These are phyloP conservation scores for Athetis lepigone DNA, from an alignment of 2,888 invertebrate genomes.

Conservation along the genomic window DNA sequence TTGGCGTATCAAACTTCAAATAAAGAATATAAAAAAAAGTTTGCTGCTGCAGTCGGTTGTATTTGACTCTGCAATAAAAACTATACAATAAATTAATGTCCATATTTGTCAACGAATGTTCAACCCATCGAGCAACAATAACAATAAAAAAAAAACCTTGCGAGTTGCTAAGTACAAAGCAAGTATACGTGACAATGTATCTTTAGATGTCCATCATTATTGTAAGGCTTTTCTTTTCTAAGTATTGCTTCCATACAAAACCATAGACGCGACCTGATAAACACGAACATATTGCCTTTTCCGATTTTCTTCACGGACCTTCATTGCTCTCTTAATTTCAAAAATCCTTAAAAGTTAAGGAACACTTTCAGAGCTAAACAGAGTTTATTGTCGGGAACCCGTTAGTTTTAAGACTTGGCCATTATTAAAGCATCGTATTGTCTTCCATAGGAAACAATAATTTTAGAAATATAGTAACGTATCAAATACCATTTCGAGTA, in stretches of 20 bases:
- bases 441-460: conserved; percentile 55
- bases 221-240: conserved; percentile 25
- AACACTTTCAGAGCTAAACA: conserved; percentile 8
- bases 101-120: neutral
- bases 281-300: conserved; percentile 17
- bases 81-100: neutral
- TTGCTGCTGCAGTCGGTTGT: too few species aligned
- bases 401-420: conserved; percentile 46
- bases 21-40: too few species aligned
- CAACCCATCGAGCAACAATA: neutral
- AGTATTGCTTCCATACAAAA: conserved; percentile 24
- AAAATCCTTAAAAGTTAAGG: conserved; percentile 36
- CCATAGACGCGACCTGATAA: conserved; percentile 17
- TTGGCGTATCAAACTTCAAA: too few species aligned
- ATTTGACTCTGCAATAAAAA: neutral
- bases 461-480: conserved; percentile 56
- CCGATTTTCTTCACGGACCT: conserved; percentile 15
- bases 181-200: conserved; percentile 11
- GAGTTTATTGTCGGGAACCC: conserved; percentile 36
- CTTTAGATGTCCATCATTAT: conserved; percentile 2
- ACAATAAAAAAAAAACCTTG: neutral
- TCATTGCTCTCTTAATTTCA: conserved; percentile 21
- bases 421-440: conserved; percentile 51
- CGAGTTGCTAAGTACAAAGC: conserved; percentile 4
- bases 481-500: conserved; percentile 59